Conservation (phyloP, 2,797 vertebrate species). For the Sebastolobus alascanus region DNA sequence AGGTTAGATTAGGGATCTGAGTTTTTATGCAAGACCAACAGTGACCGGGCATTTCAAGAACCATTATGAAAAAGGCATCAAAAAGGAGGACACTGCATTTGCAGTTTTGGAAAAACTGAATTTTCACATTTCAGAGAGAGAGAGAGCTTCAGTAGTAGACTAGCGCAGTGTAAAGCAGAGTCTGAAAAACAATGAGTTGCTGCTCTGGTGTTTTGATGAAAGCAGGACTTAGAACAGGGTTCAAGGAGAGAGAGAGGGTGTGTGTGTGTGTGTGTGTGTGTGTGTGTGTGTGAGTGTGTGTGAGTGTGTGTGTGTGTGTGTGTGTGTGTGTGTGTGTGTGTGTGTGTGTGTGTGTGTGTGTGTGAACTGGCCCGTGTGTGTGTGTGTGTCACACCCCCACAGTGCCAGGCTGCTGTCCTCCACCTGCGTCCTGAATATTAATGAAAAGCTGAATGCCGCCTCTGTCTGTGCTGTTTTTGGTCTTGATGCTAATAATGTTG, state of each 20-base stretch:
- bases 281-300: background rate
- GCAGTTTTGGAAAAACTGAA: background rate
- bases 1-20: background rate
- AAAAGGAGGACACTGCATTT: background rate
- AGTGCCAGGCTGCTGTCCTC: slow-evolving; percentile 62
- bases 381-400: slow-evolving; percentile 37
- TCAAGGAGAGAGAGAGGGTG: slow-evolving; percentile 40
- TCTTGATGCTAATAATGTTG: slow-evolving; percentile 20
- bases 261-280: background rate
- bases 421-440: slow-evolving; percentile 68
- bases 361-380: slow-evolving; percentile 5
- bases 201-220: slow-evolving; percentile 38
- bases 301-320: slow-evolving; percentile 12
- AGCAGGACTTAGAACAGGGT: slow-evolving; percentile 28
- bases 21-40: background rate
- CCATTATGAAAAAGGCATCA: no score
- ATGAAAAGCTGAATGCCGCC: slow-evolving; percentile 43
- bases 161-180: background rate
- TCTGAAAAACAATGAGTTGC: slow-evolving; percentile 7
- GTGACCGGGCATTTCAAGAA: background rate
- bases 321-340: background rate
- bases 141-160: background rate
- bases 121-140: background rate
- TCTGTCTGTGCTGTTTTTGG: slow-evolving; percentile 35
- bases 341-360: background rate